Base-by-base conservation (phyloP, 2,797 vertebrate species). In the Pampus argenteus region DNA sequence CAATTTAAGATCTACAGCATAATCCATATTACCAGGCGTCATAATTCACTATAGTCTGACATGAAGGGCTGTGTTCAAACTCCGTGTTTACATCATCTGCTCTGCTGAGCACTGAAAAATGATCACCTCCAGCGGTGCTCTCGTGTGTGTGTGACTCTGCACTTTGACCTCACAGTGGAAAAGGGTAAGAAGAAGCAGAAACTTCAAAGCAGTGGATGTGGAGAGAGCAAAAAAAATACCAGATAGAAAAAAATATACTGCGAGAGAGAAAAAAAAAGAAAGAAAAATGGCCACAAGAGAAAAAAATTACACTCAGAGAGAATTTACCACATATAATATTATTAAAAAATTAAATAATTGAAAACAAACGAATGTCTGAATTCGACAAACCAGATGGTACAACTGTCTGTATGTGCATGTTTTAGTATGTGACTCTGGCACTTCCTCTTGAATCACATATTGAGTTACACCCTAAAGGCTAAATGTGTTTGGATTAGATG, bases 51-150 rank as follows among this genome's bases (percentile, higher is more conserved):
- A 34, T 17, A 63, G 72, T 56, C 47, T 68, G 71, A 68, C 68
- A 64, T 50, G 64, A 61, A 66, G 58, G 54, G 10, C 29, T 55
- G 25, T 28, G 40, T 58, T 80, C 50, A 17, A 52, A 59, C 52
- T 66, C 71, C 67, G 5, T 73, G 82, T 87, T 85, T 84, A 86
- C 71, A 89, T 91, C 88, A 86, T 95, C 75, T 84, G 81, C 88
- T 90, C 66, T 15, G 10, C 66, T 76, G 86, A 88, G 78, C 76
- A 57, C 78, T 85, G 85, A 89, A 74, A 83, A 85, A 89, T 76
- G 8, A 85, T 73, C 68, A 81, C 66, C 78, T 85, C 71, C 81
- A 79, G 65, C 64, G 55, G 71, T 23, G 76, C 69, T 31, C 42
- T n/a, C n/a, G n/a, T 72, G 76, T 79, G 76, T 56, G 63, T 49